Evolutionary conservation across 2,888 invertebrate species (phyloP).

Genomic region (Harpalus rubripes): DNA sequence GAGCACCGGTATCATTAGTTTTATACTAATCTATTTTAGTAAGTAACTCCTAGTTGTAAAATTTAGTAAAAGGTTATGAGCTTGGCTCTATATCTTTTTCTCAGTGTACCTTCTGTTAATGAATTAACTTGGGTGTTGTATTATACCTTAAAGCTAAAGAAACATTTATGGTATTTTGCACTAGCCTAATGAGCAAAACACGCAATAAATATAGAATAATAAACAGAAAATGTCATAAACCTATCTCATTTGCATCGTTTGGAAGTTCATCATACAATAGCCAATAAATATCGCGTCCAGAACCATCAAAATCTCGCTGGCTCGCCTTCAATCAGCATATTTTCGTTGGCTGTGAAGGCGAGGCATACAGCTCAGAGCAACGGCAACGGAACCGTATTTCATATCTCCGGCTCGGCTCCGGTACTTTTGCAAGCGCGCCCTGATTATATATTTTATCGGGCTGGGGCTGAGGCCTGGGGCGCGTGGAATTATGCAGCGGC

Average conservation of each 20-base stretch:
- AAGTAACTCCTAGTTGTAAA: no score
- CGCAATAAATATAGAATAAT: not conserved
- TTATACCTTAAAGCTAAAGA: no score
- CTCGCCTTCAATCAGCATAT: slow-evolving; percentile 60
- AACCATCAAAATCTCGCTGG: slow-evolving; percentile 16
- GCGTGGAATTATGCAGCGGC: slow-evolving; percentile 46
- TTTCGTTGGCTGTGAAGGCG: slow-evolving; percentile 19
- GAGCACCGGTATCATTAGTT: no score
- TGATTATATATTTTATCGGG: slow-evolving; percentile 74
- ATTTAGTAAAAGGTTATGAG: no score
- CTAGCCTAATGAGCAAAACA: not conserved
- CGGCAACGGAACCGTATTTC: slow-evolving; percentile 36
- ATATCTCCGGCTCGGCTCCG: slow-evolving; percentile 29
- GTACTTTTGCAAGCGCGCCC: slow-evolving; percentile 57
- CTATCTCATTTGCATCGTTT: slow-evolving; percentile 10
- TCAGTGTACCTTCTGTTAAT: no score
- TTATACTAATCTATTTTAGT: no score
- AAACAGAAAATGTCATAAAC: slow-evolving; percentile 2
- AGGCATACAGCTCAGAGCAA: slow-evolving; percentile 41
- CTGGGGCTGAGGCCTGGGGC: slow-evolving; percentile 7
- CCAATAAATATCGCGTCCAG: slow-evolving; percentile 13
- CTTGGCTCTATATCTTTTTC: no score
- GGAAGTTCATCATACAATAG: slow-evolving; percentile 11
- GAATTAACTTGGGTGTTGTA: no score
- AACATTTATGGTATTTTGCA: no score